These are phyloP conservation scores for Seriola dumerili DNA, from an alignment of 2,113 vertebrate genomes.

Conservation along the genomic window DNA sequence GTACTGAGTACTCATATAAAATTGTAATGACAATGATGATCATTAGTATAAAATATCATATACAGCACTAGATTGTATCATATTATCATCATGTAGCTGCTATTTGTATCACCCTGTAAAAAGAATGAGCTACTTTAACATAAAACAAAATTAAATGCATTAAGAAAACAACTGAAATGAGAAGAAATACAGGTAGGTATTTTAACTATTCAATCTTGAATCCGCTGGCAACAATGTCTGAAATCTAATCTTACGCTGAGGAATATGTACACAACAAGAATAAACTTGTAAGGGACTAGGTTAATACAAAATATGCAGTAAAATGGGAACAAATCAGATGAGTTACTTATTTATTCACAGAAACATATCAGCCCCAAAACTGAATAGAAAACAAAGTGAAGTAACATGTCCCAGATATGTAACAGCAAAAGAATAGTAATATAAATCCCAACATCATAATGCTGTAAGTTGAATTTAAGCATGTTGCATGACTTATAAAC, in stretches of 20 bases:
- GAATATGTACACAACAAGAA: not conserved
- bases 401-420: slow-evolving; percentile 12
- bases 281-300: not conserved
- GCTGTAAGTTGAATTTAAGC: not conserved
- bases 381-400: slow-evolving; percentile 29
- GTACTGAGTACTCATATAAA: no score
- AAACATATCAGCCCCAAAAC: slow-evolving; percentile 5
- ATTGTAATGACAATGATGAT: no score
- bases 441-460: not conserved
- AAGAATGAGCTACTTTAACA: not conserved
- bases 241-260: no score
- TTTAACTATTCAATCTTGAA: not conserved
- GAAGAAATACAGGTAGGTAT: not conserved
- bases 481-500: not conserved
- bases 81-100: not conserved
- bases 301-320: no score
- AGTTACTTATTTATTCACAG: slow-evolving; percentile 44
- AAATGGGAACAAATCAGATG: not conserved
- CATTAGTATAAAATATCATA: no score
- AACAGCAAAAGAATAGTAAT: slow-evolving; percentile 9
- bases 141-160: no score
- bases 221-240: no score
- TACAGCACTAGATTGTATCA: no score
- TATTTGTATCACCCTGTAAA: not conserved
- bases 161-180: not conserved